phyloP scores from a whole-genome alignment of 2,797 vertebrate species.

The Meriones psammophilus region DNA sequence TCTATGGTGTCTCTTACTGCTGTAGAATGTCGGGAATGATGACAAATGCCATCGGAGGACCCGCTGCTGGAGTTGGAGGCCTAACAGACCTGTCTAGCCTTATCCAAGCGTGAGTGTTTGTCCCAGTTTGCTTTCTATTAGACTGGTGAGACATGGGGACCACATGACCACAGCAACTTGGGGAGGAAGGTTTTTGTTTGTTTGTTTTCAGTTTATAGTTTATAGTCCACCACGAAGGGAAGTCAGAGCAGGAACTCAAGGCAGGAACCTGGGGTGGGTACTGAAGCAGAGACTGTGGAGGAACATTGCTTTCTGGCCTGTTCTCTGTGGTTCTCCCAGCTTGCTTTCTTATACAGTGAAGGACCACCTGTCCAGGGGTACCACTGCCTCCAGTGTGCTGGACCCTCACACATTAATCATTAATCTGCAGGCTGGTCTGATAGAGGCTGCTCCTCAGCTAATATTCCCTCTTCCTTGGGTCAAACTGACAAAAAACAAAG shows the following conservation, averaged over 20 bases:
- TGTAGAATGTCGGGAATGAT: conserved; percentile 99
- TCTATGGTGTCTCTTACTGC: conserved; percentile 54
- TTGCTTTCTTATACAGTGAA: neutral
- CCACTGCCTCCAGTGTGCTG: neutral
- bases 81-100: conserved; percentile 97
- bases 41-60: conserved; percentile 96
- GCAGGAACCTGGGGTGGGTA: neutral
- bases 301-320: neutral
- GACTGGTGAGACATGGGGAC: neutral
- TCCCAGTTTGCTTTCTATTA: neutral
- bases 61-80: conserved; percentile 96
- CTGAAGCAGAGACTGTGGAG: neutral
- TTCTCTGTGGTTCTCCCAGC: neutral
- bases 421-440: neutral
- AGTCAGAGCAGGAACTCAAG: neutral
- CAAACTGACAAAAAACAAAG: neutral
- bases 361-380: neutral
- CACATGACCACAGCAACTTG: neutral
- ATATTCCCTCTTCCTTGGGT: neutral
- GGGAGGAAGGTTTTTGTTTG: neutral
- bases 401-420: neutral
- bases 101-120: conserved; percentile 96
- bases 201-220: neutral
- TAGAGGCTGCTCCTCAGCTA: neutral
- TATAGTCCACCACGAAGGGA: neutral